Evolutionary conservation across 2,888 invertebrate species (phyloP).

Genomic region (Cephus pygmeus): DNA sequence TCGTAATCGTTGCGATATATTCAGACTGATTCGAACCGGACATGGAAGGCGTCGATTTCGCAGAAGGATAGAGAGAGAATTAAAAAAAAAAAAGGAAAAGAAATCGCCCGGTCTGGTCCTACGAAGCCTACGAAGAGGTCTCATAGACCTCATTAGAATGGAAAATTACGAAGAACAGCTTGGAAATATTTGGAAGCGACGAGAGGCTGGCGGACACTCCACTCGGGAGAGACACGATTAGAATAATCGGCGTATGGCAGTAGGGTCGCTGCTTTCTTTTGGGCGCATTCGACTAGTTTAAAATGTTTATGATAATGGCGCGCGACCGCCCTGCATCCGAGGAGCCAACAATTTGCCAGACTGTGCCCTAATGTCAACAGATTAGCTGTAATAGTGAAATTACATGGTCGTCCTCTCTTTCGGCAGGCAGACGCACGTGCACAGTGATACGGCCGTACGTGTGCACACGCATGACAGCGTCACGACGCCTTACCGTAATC

Average conservation of each 20-base stretch:
- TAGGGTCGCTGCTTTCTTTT: conserved; percentile 4
- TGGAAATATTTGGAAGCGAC: not conserved
- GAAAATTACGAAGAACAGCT: not conserved
- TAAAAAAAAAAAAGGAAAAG: too few species aligned
- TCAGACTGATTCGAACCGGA: too few species aligned
- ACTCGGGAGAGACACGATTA: conserved; percentile 49
- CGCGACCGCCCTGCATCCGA: conserved; percentile 31
- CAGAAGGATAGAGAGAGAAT: too few species aligned
- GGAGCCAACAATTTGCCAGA: conserved; percentile 44
- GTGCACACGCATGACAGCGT: not conserved
- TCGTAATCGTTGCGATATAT: too few species aligned
- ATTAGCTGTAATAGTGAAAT: conserved; percentile 65
- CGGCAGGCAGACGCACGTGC: not conserved
- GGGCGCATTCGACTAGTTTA: conserved; percentile 44
- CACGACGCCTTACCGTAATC: conserved; percentile 8
- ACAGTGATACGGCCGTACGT: not conserved
- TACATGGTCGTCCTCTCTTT: conserved; percentile 53
- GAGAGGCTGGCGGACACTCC: conserved; percentile 13
- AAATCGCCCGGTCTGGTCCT: too few species aligned
- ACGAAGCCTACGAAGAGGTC: too few species aligned
- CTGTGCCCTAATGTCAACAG: conserved; percentile 64
- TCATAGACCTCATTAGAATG: too few species aligned
- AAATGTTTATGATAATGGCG: conserved; percentile 62
- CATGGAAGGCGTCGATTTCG: too few species aligned
- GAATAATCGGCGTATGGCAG: conserved; percentile 47